Percentiles rank a stretch among this genome's conserved stretches.
phyloP scores from a whole-genome alignment of 2,888 invertebrate genomes.

The Dinocampus coccinellae region DNA sequence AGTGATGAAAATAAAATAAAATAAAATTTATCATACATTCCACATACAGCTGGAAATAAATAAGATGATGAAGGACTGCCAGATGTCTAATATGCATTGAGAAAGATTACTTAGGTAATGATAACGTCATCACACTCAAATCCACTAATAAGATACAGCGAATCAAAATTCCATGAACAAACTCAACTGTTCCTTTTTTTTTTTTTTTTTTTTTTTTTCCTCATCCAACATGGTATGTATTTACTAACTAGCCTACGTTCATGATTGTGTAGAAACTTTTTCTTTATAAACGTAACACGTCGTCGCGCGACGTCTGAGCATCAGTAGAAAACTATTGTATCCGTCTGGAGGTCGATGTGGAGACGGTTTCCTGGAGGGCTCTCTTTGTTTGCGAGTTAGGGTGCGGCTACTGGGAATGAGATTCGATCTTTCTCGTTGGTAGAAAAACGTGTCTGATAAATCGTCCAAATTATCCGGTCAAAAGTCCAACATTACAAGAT shows the following conservation, averaged over 20 bases:
- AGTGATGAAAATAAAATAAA: neutral
- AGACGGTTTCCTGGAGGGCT: conserved; percentile 32
- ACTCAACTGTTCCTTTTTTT: too few species aligned
- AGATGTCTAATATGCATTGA: neutral
- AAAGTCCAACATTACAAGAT: neutral
- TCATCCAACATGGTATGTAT: neutral
- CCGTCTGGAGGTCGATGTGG: conserved; percentile 54
- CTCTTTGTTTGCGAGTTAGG: conserved; percentile 23
- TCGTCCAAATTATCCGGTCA: conserved; percentile 5
- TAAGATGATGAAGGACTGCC: neutral
- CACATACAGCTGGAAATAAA: neutral
- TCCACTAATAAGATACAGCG: neutral
- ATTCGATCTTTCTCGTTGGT: conserved; percentile 20
- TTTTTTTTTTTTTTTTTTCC: neutral
- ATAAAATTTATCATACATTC: neutral
- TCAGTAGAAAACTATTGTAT: conserved; percentile 46
- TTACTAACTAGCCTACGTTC: neutral
- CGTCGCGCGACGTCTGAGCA: conserved; percentile 40
- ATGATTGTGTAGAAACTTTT: conserved; percentile 25
- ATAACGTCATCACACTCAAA: conserved; percentile 7
- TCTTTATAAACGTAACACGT: conserved; percentile 27
- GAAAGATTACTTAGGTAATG: conserved; percentile 3
- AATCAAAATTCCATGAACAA: conserved; percentile 11
- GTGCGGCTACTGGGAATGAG: conserved; percentile 29
- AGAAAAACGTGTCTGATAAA: conserved; percentile 10